phyloP scores from a whole-genome alignment of 2,797 vertebrate genomes.

The Protosalanx chinensis region DNA sequence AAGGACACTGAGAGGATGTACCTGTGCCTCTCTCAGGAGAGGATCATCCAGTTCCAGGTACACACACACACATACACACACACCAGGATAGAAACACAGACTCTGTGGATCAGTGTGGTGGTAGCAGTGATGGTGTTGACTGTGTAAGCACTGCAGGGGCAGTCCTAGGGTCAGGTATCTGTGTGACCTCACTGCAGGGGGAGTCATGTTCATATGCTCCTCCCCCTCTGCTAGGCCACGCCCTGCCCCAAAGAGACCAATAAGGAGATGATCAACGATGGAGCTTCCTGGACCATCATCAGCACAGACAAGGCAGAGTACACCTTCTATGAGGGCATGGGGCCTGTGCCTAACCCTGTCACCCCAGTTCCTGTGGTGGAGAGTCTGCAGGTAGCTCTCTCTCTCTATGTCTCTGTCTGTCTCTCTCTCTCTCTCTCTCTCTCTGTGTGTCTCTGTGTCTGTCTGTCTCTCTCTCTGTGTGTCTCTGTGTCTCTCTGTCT shows the following conservation, averaged over 20 bases:
- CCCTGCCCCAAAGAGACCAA: conserved; percentile 95
- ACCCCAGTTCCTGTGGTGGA: conserved; percentile 98
- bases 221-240: conserved; percentile 78
- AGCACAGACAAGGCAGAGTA: conserved; percentile 99
- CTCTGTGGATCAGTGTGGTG: neutral
- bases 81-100: neutral
- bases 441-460: no score
- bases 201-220: neutral
- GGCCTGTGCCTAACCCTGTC: conserved; percentile 90
- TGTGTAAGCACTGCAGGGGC: no score
- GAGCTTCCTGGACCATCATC: conserved; percentile 99
- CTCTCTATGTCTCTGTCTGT: neutral
- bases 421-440: no score
- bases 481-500: no score
- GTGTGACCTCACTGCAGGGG: neutral
- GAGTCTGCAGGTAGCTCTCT: conserved; percentile 85
- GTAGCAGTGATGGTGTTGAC: no score
- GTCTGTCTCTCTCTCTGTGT: no score
- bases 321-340: conserved; percentile 98
- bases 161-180: neutral
- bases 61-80: neutral
- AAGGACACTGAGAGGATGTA: conserved; percentile 78
- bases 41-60: conserved; percentile 89
- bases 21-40: conserved; percentile 92
- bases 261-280: conserved; percentile 98